These are phyloP conservation scores for Cataglyphis altisquamis DNA, from an alignment of 2,888 invertebrate genomes.

Conservation along the genomic window DNA sequence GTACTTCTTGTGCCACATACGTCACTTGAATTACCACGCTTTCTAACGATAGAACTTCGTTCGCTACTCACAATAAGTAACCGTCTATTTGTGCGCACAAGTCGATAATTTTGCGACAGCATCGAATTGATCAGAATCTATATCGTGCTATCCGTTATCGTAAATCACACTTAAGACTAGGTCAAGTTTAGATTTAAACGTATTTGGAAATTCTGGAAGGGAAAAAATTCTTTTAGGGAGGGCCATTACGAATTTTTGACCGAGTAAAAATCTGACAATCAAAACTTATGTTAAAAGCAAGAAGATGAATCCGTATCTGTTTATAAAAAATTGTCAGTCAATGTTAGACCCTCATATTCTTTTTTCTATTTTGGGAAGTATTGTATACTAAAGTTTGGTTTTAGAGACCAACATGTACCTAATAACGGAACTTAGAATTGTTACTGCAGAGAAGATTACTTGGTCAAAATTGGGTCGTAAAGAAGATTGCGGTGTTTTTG, in stretches of 20 bases:
- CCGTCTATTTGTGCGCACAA: slow-evolving; percentile 28
- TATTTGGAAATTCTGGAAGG: slow-evolving; percentile 47
- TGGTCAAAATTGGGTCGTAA: slow-evolving; percentile 1
- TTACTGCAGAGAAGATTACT: not conserved
- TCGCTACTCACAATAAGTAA: slow-evolving; percentile 66
- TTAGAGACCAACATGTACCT: not conserved
- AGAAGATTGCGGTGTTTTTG: not conserved
- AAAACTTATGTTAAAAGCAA: slow-evolving; percentile 23
- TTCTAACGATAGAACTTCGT: slow-evolving; percentile 75
- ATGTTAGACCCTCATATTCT: not conserved
- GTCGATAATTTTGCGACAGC: slow-evolving; percentile 38
- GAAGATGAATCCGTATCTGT: not conserved
- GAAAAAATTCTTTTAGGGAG: slow-evolving; percentile 48
- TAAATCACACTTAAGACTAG: slow-evolving; percentile 43
- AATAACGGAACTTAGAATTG: not conserved
- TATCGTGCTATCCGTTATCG: slow-evolving; percentile 7
- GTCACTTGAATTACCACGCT: slow-evolving; percentile 76
- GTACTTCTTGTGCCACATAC: slow-evolving; percentile 74
- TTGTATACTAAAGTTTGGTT: not conserved
- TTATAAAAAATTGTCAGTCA: not conserved
- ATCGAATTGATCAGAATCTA: slow-evolving; percentile 4
- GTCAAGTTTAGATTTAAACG: slow-evolving; percentile 66
- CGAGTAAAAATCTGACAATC: slow-evolving; percentile 51
- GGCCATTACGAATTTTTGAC: slow-evolving; percentile 37
- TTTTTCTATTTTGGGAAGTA: not conserved